Percentiles rank a stretch among this genome's conserved stretches.
phyloP scores from a whole-genome alignment of 2,113 vertebrate genomes.

The Isichthys henryi region DNA sequence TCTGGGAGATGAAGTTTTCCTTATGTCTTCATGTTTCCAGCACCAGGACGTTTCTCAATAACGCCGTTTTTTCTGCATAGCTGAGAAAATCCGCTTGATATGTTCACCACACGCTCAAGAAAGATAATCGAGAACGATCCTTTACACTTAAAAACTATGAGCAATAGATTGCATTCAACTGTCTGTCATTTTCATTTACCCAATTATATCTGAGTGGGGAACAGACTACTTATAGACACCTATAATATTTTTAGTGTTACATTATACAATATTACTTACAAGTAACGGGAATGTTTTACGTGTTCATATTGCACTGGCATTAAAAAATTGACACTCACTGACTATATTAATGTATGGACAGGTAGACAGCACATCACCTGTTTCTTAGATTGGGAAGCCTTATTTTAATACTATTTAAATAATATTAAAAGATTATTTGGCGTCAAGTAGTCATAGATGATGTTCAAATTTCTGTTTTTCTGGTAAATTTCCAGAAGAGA shows the following conservation, averaged over 20 bases:
- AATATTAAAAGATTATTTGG: not conserved
- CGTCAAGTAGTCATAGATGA: not conserved
- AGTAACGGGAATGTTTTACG: too few species aligned
- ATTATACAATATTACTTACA: not conserved
- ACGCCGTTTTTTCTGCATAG: not conserved
- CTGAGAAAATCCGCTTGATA: not conserved
- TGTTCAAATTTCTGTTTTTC: not conserved
- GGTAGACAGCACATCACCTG: not conserved
- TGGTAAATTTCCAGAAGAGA: not conserved
- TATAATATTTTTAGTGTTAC: not conserved
- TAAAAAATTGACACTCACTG: not conserved
- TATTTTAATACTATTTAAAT: not conserved
- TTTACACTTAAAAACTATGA: not conserved
- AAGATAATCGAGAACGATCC: not conserved
- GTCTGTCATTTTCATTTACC: not conserved
- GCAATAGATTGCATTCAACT: not conserved
- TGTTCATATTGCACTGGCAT: too few species aligned
- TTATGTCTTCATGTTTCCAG: not conserved
- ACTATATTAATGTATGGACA: not conserved
- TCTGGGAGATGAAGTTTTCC: constrained; percentile 36
- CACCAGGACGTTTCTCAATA: not conserved
- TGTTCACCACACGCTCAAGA: not conserved
- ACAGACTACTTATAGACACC: not conserved
- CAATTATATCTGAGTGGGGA: not conserved
- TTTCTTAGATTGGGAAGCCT: not conserved